phyloP scores from a whole-genome alignment of 2,888 invertebrate species.

The Punctoribates punctum region DNA sequence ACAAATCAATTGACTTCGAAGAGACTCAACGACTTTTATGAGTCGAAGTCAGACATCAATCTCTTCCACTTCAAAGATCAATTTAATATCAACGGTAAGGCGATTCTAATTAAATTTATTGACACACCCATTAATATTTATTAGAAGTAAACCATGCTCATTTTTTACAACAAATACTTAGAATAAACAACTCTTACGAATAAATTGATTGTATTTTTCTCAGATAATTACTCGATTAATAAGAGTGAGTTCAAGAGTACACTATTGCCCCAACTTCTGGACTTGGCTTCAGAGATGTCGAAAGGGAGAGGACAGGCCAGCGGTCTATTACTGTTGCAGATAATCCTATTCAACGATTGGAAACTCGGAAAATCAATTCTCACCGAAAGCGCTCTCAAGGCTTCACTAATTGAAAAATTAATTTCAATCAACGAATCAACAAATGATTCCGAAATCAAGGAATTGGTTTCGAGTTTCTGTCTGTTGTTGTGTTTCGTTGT shows the following conservation, averaged over 20 bases:
- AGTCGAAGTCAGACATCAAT: neutral
- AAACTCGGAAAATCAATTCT: neutral
- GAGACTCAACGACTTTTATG: neutral
- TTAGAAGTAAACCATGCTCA: no score
- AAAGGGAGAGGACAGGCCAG: neutral
- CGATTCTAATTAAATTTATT: neutral
- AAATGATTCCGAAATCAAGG: neutral
- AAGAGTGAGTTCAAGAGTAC: neutral
- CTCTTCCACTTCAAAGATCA: neutral
- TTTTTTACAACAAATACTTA: neutral
- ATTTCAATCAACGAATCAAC: neutral
- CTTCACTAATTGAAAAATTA: conserved; percentile 1
- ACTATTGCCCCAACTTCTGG: neutral
- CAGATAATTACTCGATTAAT: neutral
- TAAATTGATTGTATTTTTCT: neutral
- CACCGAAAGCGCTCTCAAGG: neutral
- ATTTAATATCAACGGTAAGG: conserved; percentile 6
- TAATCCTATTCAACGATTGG: conserved; percentile 20
- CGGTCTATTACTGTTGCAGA: neutral
- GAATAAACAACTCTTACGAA: neutral
- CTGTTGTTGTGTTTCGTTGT: neutral
- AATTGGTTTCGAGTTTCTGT: conserved; percentile 16
- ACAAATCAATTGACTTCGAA: neutral
- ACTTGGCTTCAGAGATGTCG: neutral
- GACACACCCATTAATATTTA: no score